A percentile compares a stretch with the other conserved stretches of the same genome.
phyloP scores from a whole-genome alignment of 2,888 invertebrate species.

The Heliconius cydno region DNA sequence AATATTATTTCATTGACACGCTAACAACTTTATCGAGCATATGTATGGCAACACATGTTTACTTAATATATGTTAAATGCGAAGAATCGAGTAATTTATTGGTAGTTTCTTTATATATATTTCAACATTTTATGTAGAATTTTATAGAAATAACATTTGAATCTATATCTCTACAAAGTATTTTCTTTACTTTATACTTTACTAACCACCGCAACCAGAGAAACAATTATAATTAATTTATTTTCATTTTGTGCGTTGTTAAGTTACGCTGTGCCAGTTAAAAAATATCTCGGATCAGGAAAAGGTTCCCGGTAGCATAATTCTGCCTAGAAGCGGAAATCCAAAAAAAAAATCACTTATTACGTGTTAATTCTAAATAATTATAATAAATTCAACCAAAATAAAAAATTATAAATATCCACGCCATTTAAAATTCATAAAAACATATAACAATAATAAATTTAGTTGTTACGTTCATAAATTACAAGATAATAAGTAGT shows the following conservation, averaged over 20 bases:
- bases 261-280: no score
- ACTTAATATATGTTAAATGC: neutral
- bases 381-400: neutral
- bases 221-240: no score
- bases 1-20: neutral
- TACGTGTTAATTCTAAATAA: no score
- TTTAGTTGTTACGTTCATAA: constrained; percentile 5
- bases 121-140: neutral
- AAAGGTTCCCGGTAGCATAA: no score
- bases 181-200: no score
- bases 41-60: neutral
- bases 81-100: neutral
- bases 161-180: no score
- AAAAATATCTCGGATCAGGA: no score
- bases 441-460: neutral
- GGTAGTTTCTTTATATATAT: neutral
- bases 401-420: neutral
- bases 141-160: neutral
- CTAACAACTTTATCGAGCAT: neutral
- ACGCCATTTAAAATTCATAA: neutral
- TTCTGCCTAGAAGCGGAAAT: no score
- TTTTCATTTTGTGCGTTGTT: no score
- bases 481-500: constrained; percentile 2
- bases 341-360: no score
- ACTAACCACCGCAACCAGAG: no score